phyloP scores from a whole-genome alignment of 37 sponge, comb jelly and placozoan species.

The Geodia barretti region DNA sequence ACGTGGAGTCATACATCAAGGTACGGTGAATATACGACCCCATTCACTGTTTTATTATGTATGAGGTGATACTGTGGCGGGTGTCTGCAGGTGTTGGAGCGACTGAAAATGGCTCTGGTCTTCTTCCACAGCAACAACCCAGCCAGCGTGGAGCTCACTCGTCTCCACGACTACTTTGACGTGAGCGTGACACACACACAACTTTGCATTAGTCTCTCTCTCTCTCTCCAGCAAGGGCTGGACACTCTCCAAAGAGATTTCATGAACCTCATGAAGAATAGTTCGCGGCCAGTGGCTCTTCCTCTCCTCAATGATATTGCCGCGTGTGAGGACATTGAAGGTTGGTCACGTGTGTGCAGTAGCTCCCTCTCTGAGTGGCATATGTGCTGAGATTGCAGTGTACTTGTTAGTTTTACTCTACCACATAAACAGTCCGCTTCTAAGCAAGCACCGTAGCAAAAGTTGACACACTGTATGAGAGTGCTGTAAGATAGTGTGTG shows the following conservation, averaged over 20 bases:
- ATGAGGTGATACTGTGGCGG: too few species aligned
- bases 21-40: conserved; percentile 14
- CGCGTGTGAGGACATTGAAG: conserved; percentile 48
- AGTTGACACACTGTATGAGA: too few species aligned
- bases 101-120: conserved; percentile 49
- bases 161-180: conserved; percentile 32
- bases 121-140: conserved; percentile 74
- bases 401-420: background rate
- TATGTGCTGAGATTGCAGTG: too few species aligned
- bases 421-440: too few species aligned
- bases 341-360: conserved; percentile 11
- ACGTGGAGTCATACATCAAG: conserved; percentile 44
- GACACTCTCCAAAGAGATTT: conserved; percentile 64
- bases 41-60: background rate
- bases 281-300: conserved; percentile 72
- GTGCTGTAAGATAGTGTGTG: too few species aligned
- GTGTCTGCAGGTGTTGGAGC: conserved; percentile 33
- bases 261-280: conserved; percentile 47
- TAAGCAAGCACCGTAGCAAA: too few species aligned
- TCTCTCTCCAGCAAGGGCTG: conserved; percentile 42
- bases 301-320: conserved; percentile 73
- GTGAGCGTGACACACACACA: too few species aligned
- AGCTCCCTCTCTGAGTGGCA: background rate
- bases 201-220: too few species aligned
- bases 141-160: conserved; percentile 67